Evolutionary conservation across 2,797 vertebrate species (phyloP), one percentile per base, ranked within the genome.

Genomic region (Acanthis flammea): DNA sequence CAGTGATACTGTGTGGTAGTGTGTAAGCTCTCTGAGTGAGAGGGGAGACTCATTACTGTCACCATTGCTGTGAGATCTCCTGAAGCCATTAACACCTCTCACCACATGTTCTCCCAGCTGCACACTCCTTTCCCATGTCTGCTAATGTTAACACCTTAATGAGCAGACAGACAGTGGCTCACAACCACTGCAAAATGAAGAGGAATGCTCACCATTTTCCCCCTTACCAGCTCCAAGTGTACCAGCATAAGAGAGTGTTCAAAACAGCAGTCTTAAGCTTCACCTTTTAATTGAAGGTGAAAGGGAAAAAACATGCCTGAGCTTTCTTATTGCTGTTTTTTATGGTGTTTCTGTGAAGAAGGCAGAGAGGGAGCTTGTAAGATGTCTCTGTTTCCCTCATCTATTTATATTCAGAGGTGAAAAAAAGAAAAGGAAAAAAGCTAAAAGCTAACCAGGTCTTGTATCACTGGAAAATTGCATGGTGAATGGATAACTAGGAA

Each of bases 81-180:
- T 0, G 66, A 86, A 92, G 92, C 79, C 82, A 81, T 94, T 90
- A 94, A 81, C 85, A 92, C 39, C 63, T 76, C 91, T 94, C 79
- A 53, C 82, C 95, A 95, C 94, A 91, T 67, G 72, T 74, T 94
- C 89, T 84, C 82, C 72, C 94, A 94, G 95, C 89, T 92, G 87
- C 73, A 88, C 48, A 37, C 41, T 10, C 8, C 27, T 60, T 88
- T 92, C 73, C 45, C 65, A 3, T 23, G 44, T 66, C 66, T 88
- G 41, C 31, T 61, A 31, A 91, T 24, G 62, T 45, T 86, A 92
- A 80, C 79, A 81, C 62, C 82, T 94, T 84, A 81, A 78, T 41
- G 79, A 86, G 50, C 58, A 68, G 74, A 85, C 0, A 65, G 74
- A 85, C 0, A 91, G 81, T 1, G 4, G 47, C 91, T 88, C 66